phyloP scores from a whole-genome alignment of 2,888 invertebrate genomes.

The Lithophane socia region DNA sequence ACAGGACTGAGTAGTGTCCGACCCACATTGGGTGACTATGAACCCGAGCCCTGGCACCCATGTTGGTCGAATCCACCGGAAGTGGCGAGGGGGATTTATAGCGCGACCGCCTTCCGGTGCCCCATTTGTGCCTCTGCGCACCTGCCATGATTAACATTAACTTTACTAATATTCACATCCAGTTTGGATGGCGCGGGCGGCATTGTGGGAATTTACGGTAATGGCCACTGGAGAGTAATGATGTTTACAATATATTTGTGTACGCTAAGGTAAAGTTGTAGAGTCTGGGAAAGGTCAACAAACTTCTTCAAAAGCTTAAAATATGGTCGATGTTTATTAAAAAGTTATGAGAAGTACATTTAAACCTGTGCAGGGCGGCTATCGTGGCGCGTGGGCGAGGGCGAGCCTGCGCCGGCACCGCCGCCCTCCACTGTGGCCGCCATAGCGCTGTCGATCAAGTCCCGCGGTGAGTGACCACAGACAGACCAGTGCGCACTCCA shows the following conservation, averaged over 20 bases:
- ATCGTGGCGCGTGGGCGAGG: slow-evolving; percentile 64
- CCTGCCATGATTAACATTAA: slow-evolving; percentile 74
- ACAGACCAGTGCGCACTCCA: slow-evolving; percentile 36
- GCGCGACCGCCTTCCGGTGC: slow-evolving; percentile 79
- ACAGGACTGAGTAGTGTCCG: slow-evolving; percentile 10
- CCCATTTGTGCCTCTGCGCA: slow-evolving; percentile 78
- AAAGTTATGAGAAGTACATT: not conserved
- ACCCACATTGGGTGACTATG: slow-evolving; percentile 61
- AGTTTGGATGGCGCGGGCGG: slow-evolving; percentile 14
- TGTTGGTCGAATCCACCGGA: slow-evolving; percentile 80
- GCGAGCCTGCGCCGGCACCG: slow-evolving; percentile 64
- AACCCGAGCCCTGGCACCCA: slow-evolving; percentile 69
- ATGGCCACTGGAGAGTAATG: not conserved
- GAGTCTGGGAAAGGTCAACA: slow-evolving; percentile 1
- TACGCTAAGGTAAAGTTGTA: slow-evolving; percentile 9
- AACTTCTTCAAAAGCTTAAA: not conserved
- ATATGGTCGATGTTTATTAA: not conserved
- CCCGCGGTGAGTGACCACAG: slow-evolving; percentile 82
- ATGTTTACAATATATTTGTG: slow-evolving; percentile 19
- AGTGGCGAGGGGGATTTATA: slow-evolving; percentile 81
- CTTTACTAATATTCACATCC: slow-evolving; percentile 45
- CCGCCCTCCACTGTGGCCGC: slow-evolving; percentile 80
- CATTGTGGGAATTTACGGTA: slow-evolving; percentile 48
- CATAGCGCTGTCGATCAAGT: slow-evolving; percentile 85
- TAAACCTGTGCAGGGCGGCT: slow-evolving; percentile 44